Percentiles rank a stretch among this genome's conserved stretches.
Conservation (phyloP, 2,113 vertebrate genomes). For the Rhinopomastus cyanomelas region DNA sequence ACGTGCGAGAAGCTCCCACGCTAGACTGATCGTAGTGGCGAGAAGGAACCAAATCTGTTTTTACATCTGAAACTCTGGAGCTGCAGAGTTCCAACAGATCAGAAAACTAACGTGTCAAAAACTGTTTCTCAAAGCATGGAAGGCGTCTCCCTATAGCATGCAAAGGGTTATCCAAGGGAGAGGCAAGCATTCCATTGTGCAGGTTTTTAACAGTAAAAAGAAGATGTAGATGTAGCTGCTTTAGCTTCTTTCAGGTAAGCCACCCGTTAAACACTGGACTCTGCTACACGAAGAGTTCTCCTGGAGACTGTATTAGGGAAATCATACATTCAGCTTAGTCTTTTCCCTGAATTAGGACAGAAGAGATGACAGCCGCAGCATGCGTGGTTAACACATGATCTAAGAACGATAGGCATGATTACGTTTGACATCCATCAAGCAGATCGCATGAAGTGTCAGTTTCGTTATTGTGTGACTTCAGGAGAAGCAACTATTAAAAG, state of each 20-base stretch:
- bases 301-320: background rate
- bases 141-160: background rate
- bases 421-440: constrained; percentile 5
- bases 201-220: background rate
- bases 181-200: background rate
- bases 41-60: background rate
- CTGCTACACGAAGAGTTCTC: background rate
- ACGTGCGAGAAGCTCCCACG: background rate
- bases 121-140: background rate
- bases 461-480: constrained; percentile 3
- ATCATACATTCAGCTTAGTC: background rate
- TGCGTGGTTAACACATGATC: background rate
- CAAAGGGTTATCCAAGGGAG: background rate
- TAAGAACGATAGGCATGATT: background rate
- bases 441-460: background rate
- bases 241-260: background rate
- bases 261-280: background rate
- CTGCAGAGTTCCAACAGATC: background rate
- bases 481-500: background rate
- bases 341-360: background rate
- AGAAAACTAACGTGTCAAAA: background rate
- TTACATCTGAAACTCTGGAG: background rate
- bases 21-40: background rate
- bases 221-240: background rate
- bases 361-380: constrained; percentile 11